Evolutionary conservation across 1,140 invertebrate genomes (phyloP), one percentile per base, ranked within the genome.

Genomic region (Telenomus remus): DNA sequence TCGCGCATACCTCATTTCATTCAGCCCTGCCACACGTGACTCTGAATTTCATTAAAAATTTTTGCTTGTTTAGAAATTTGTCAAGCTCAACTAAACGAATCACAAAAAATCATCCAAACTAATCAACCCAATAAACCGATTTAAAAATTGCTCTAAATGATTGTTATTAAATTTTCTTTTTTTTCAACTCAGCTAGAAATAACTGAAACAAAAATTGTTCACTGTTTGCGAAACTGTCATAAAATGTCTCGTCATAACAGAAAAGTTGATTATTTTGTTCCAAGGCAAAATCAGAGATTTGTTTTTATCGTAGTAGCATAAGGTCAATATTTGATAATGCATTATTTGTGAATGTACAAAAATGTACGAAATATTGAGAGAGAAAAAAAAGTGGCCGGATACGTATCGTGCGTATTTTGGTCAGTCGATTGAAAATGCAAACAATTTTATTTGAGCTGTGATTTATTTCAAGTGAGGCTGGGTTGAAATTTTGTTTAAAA

Each of bases 1-100:
- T 63, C 63, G 71, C 59, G 65, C 72, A 60, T 75, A 75, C 53
- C 71, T 63, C 51, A 51, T 74, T 74, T 54, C 0, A 57, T 37
- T 55, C 44, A 57, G 51, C 57, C 51, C 50, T 48, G 57, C 47
- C 56, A 74, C 71, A 68, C 71, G 57, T 63, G 63, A 74, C 64
- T 39, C 34, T 11, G 46, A 56, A 57, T 74, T 57, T 68, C 63
- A 59, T 72, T 72, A 68, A 55, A 37, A 73, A 42, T 7, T 27
- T 48, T 48, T 48, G 5, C 4, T 35, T 57, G 12, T 15, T 3
- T 15, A 47, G 12, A 3, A n/a, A n/a, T n/a, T n/a, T n/a, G n/a
- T n/a, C n/a, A n/a, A n/a, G n/a, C n/a, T n/a, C n/a, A n/a, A n/a
- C n/a, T n/a, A n/a, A n/a, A n/a, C n/a, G n/a, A n/a, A n/a, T n/a